Evolutionary conservation across 2,113 vertebrate genomes (phyloP).

Genomic region (Rhinoptilus africanus): DNA sequence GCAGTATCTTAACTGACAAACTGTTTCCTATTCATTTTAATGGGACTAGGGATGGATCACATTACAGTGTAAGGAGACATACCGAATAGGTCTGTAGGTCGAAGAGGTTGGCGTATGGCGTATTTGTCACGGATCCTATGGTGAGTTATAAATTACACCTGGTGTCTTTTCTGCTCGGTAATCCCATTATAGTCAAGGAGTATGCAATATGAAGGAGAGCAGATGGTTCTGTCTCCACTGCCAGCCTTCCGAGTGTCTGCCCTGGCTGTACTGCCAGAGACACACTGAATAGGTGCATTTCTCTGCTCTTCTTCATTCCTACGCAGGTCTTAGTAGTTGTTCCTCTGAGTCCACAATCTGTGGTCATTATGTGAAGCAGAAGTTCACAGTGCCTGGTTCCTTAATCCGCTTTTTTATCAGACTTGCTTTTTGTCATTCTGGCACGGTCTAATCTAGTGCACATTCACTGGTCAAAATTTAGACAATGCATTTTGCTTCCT

Average conservation of each 20-base stretch:
- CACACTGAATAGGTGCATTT: neutral
- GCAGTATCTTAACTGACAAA: neutral
- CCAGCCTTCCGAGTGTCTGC: neutral
- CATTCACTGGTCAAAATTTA: neutral
- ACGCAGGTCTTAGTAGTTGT: too few species aligned
- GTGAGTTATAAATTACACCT: neutral
- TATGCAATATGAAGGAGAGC: neutral
- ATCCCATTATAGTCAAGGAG: neutral
- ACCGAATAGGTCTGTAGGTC: neutral
- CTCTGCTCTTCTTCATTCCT: neutral
- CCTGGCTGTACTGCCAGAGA: neutral
- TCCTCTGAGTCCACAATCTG: neutral
- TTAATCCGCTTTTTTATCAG: neutral
- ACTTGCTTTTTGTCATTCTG: neutral
- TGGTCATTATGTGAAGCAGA: neutral
- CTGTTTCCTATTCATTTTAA: neutral
- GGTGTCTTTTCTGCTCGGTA: neutral
- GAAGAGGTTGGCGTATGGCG: neutral
- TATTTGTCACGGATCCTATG: neutral
- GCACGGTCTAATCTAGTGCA: neutral
- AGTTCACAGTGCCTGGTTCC: neutral
- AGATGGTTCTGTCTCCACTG: neutral
- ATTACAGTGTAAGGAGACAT: neutral
- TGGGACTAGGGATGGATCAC: neutral
- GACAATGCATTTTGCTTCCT: neutral